Percentiles rank a stretch among this genome's conserved stretches.
phyloP scores from a whole-genome alignment of 2,113 vertebrate species.

The Rhea americana region DNA sequence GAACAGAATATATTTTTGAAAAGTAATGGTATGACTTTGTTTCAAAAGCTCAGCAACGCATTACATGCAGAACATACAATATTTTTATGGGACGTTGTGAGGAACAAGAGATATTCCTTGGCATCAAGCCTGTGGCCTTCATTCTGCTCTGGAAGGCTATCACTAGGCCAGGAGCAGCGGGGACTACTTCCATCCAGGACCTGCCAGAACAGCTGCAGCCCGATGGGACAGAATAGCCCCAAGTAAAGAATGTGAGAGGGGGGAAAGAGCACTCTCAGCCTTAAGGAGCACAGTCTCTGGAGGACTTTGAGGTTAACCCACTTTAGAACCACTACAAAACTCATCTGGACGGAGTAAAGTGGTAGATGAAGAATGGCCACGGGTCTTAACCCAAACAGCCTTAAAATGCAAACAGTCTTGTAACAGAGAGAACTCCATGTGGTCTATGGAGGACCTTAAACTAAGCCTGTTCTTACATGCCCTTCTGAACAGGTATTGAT shows the following conservation, averaged over 20 bases:
- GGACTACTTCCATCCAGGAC: not conserved
- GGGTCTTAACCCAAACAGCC: not conserved
- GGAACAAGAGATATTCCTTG: not conserved
- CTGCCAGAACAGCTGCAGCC: not conserved
- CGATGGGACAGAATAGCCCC: not conserved
- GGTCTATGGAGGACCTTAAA: not conserved
- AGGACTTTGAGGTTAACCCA: not conserved
- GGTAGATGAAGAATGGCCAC: not conserved
- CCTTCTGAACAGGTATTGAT: constrained; percentile 11
- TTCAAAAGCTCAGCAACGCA: not conserved
- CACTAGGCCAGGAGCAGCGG: not conserved
- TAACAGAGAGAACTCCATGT: not conserved
- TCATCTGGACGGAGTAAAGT: not conserved
- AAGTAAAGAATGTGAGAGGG: not conserved
- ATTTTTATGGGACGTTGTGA: not conserved
- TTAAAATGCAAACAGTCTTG: not conserved
- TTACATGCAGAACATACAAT: not conserved
- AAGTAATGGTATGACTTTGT: not conserved
- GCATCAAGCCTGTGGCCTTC: not conserved
- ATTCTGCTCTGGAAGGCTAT: not conserved
- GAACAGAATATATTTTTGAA: not conserved
- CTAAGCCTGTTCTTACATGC: not conserved
- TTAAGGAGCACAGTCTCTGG: not conserved
- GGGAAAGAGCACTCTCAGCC: not conserved
- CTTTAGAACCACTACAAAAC: not conserved